Conservation (phyloP, 2,113 vertebrate genomes). For the Rhynchopsitta pachyrhyncha region DNA sequence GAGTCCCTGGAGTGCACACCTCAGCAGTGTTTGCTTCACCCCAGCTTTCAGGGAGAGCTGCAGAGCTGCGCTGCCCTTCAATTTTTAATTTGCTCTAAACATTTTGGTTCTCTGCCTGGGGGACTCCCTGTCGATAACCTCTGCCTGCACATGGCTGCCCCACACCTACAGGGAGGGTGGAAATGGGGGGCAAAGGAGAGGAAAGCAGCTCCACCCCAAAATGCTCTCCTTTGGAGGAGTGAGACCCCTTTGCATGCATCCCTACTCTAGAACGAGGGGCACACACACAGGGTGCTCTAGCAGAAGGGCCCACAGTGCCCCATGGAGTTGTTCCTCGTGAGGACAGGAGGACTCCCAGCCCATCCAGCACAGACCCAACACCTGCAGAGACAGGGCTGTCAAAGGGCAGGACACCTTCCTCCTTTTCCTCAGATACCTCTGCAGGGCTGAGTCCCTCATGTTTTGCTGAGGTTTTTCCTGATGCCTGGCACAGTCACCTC, state of each 20-base stretch:
- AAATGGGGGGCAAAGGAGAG: background rate
- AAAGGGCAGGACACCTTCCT: background rate
- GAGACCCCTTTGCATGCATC: accelerated
- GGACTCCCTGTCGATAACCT: background rate
- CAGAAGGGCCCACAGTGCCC: background rate
- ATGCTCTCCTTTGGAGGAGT: background rate
- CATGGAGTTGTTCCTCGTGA: background rate
- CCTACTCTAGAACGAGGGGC: accelerated
- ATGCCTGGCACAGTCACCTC: background rate
- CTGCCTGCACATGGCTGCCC: background rate
- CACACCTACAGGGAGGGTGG: background rate
- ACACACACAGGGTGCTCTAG: background rate
- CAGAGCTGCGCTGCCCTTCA: background rate
- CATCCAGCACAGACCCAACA: background rate
- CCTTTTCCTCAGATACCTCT: background rate
- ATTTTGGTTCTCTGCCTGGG: background rate
- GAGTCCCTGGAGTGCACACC: background rate
- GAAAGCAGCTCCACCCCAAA: background rate
- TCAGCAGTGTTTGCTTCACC: background rate
- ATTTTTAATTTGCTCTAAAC: constrained; percentile 59
- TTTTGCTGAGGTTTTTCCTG: background rate
- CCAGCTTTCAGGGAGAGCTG: constrained; percentile 8
- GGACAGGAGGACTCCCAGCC: accelerated
- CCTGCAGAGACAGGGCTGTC: background rate
- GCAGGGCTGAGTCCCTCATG: background rate